phyloP scores from a whole-genome alignment of 2,888 invertebrate species.

The Erebia palarica region DNA sequence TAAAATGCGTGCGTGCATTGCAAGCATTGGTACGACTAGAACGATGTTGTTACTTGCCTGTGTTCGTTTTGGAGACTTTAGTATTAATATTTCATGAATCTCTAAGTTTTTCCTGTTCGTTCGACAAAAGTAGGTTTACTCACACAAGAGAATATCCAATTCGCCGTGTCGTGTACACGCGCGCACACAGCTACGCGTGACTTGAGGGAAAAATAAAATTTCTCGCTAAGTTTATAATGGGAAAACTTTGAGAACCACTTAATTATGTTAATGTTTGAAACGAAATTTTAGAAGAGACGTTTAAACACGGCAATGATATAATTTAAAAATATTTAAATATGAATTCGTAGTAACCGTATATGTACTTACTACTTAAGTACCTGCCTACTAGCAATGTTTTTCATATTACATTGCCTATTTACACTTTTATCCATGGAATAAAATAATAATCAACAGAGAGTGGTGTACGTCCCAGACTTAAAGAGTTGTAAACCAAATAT shows the following conservation, averaged over 20 bases:
- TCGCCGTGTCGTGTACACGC: constrained; percentile 73
- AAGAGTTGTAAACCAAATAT: too few relatives aligned
- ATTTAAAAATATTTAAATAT: constrained; percentile 55
- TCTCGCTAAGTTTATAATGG: constrained; percentile 83
- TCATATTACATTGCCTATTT: not conserved
- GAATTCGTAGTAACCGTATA: constrained; percentile 14
- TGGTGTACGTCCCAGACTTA: not conserved
- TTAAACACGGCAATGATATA: constrained; percentile 77
- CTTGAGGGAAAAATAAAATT: constrained; percentile 83
- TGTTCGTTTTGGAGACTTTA: constrained; percentile 45
- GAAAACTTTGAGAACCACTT: constrained; percentile 83
- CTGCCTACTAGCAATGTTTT: not conserved
- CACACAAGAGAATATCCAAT: constrained; percentile 80
- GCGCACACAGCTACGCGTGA: constrained; percentile 75
- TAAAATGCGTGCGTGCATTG: not conserved
- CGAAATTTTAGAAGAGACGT: constrained; percentile 81
- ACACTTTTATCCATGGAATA: not conserved
- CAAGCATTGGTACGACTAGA: constrained; percentile 55
- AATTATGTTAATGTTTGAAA: constrained; percentile 83
- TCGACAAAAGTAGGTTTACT: constrained; percentile 80
- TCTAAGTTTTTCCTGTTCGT: constrained; percentile 78
- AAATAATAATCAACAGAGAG: not conserved
- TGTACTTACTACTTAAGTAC: not conserved
- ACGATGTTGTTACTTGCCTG: constrained; percentile 21
- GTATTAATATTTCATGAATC: constrained; percentile 76